A percentile compares a stretch with the other conserved stretches of the same genome.
phyloP scores from a whole-genome alignment of 1,140 invertebrate genomes.

The Oreohelix idahoensis region DNA sequence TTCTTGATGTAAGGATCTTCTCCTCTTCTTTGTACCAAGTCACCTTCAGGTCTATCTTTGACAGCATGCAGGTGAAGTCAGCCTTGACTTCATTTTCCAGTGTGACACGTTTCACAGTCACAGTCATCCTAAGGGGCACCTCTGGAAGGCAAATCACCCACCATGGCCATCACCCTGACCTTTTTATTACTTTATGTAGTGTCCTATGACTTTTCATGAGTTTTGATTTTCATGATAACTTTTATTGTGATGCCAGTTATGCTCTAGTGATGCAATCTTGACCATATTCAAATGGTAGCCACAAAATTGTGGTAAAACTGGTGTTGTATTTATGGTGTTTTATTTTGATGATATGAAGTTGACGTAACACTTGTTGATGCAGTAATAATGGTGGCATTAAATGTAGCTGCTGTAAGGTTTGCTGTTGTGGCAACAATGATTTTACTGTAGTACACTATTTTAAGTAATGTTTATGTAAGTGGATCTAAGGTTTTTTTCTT shows the following conservation, averaged over 20 bases:
- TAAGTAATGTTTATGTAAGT: too few species aligned
- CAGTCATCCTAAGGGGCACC: conserved; percentile 58
- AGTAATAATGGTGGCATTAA: too few species aligned
- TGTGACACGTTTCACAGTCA: conserved; percentile 55
- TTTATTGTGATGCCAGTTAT: not conserved
- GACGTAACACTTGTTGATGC: too few species aligned
- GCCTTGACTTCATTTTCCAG: conserved; percentile 73
- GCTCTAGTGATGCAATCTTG: too few species aligned
- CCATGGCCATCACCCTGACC: conserved; percentile 12
- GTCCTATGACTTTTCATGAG: not conserved
- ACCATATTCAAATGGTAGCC: too few species aligned
- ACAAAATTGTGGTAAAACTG: too few species aligned
- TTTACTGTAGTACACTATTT: too few species aligned
- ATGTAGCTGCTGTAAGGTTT: too few species aligned
- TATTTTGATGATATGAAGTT: too few species aligned
- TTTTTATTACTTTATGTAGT: not conserved
- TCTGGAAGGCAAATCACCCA: conserved; percentile 55
- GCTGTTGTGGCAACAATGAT: too few species aligned
- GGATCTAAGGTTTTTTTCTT: too few species aligned
- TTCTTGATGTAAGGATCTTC: conserved; percentile 55
- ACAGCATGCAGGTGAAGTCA: conserved; percentile 92
- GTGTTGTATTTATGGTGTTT: too few species aligned
- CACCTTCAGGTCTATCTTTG: conserved; percentile 94
- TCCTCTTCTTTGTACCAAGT: conserved; percentile 94
- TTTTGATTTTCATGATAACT: not conserved